Base-by-base conservation (phyloP, 1,140 invertebrate genomes). In the Steinernema khuongi region DNA sequence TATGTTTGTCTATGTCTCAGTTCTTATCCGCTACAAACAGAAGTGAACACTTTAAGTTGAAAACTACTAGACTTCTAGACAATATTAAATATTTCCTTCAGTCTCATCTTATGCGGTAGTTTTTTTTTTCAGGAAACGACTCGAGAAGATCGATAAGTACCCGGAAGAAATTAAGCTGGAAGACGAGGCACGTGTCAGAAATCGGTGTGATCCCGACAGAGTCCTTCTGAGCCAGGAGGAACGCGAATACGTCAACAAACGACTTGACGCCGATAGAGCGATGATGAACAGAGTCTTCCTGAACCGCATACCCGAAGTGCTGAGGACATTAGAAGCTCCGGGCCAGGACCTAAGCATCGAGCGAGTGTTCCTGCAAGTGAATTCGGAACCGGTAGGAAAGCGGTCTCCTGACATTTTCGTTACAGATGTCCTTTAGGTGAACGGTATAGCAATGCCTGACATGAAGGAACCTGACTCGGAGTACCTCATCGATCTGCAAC, bases 381-480 rank as follows among this genome's bases (percentile, higher is more conserved):
- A 60, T 7, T 60, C 50, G 4, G 50, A 60, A 26, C 50, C 50
- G 11, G 50, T 60, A 60, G 22, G 50, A 11, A n/a, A 41, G 7
- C n/a, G 7, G n/a, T 41, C 36, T 41, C 36, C 36, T 41, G 14
- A n/a, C 50, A 60, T 7, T 7, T 22, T 60, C 7, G 4, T 60
- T 22, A 2, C 14, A 60, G 50, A 41, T 60, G 14, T 14, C 4
- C 26, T 60, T 60, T 22, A 60, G 50, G 50, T 60, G 7, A 60
- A 60, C 50, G 50, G 50, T 4, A 60, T 60, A 14, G 14, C 50
- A 22, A 60, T 60, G 7, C 50, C 50, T 7, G 50, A 60, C 50
- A 60, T 60, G 50, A 60, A 60, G 22, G 50, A 60, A 60, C 50
- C 50, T 22, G 7, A 60, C 4, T 60, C 50, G 19, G 50, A 60